These are phyloP conservation scores for Pomacea maculata DNA, from an alignment of 1,140 invertebrate genomes.

Conservation along the genomic window DNA sequence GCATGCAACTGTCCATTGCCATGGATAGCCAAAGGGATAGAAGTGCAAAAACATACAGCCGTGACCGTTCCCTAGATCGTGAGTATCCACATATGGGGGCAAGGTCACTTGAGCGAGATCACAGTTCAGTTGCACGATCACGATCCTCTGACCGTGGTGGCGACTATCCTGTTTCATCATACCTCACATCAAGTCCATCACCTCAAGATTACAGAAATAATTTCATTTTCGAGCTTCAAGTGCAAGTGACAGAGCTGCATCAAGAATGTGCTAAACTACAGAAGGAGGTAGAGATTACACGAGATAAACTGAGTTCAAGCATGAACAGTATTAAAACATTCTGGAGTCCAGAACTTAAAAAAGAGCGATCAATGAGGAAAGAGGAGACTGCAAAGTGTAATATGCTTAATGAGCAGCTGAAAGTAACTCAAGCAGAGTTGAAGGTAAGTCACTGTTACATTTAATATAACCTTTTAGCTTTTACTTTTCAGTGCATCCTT, in stretches of 20 bases:
- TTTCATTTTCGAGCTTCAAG: conserved; percentile 86
- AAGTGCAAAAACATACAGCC: conserved; percentile 30
- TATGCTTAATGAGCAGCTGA: conserved; percentile 96
- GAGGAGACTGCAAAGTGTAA: conserved; percentile 98
- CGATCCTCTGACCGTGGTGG: conserved; percentile 49
- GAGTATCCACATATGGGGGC: conserved; percentile 64
- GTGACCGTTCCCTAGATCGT: conserved; percentile 59
- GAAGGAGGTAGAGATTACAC: conserved; percentile 95
- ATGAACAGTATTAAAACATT: conserved; percentile 99
- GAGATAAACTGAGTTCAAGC: conserved; percentile 96
- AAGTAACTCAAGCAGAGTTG: conserved; percentile 95
- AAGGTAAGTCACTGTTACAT: conserved; percentile 77
- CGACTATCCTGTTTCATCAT: conserved; percentile 29
- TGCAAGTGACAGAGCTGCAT: conserved; percentile 94
- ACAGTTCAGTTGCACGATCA: conserved; percentile 45
- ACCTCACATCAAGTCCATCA: conserved; percentile 41
- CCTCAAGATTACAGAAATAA: conserved; percentile 56
- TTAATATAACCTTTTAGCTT: neutral
- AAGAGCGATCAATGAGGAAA: conserved; percentile 93
- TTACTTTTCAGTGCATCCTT: too few species aligned
- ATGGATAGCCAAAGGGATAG: conserved; percentile 25
- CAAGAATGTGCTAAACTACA: conserved; percentile 96
- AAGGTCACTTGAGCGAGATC: conserved; percentile 59
- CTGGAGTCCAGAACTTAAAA: conserved; percentile 99
- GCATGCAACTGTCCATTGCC: conserved; percentile 43